Base-by-base conservation (phyloP, 1,140 invertebrate species). In the Dendrolimus punctatus region DNA sequence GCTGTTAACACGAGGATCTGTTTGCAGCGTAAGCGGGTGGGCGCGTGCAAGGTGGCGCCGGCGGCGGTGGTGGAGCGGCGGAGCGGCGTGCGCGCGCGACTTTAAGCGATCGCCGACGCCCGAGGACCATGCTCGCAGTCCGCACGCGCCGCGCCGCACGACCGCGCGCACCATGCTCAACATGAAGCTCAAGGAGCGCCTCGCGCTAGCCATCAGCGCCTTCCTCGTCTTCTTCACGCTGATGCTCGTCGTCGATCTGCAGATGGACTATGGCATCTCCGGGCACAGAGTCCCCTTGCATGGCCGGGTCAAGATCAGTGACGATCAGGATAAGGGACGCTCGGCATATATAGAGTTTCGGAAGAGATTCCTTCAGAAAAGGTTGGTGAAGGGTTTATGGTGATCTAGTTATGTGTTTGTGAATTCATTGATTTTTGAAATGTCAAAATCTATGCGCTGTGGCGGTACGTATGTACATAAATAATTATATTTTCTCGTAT, bases 211-310 rank as follows among this genome's bases (percentile, higher is more conserved):
- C 39, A 73, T 93, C 53, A 92, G 93, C 84, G 91, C 91, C 8
- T 90, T 92, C 60, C 89, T 92, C 39, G 91, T 95, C 37, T 75
- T 95, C 45, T 92, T 95, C 73, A 95, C 94, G 0, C 82, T 95
- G 2, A 80, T 95, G 56, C 85, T 95, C n/a, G 90, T 95, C 53
- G 89, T 95, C 56, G 94, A 95, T 79, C 88, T 95, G 2, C 93
- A 95, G 70, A 91, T 95, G 91, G 93, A 95, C 80, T 89, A 94
- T 59, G 93, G 94, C 8, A 91, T 94, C 69, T 91, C 91, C 10
- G 92, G 92, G n/a, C 92, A 93, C 68, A 80, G 94, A 49, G 88
- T 92, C 5, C 90, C 92, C 0, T 88, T 90, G n/a, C 93, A 95
- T 69, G 93, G 91, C 6, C 87, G 90, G 8, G 87, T 94, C 8